Evolutionary conservation across 2,797 vertebrate species (phyloP).

Genomic region (Ctenosaura bakeri): DNA sequence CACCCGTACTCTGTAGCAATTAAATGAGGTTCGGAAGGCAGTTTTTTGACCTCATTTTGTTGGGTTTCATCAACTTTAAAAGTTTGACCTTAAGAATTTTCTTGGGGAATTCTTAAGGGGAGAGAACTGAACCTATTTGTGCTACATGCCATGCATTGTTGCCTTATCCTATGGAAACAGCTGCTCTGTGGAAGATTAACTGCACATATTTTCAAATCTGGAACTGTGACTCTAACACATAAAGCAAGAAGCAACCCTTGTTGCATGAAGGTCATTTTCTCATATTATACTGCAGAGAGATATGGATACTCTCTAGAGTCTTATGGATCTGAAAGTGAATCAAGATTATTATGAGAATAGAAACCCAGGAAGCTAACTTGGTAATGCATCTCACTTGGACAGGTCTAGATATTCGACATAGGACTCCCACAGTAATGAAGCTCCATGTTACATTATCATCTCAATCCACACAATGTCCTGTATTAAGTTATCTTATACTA

Average conservation of each 20-base stretch:
- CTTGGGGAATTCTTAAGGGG: not conserved
- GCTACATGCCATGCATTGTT: not conserved
- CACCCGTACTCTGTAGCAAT: conserved; percentile 12
- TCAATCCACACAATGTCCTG: not conserved
- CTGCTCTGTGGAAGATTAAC: conserved; percentile 30
- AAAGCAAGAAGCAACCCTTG: not conserved
- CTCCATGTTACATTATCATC: not conserved
- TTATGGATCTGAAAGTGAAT: not conserved
- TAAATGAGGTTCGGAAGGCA: conserved; percentile 32
- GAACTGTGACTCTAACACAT: conserved; percentile 16
- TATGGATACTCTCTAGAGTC: not conserved
- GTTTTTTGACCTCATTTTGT: conserved; percentile 46
- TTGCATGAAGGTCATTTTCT: not conserved
- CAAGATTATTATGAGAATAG: not conserved
- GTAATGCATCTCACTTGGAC: no score
- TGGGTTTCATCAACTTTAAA: conserved; percentile 45
- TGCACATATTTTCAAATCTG: conserved; percentile 30
- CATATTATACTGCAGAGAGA: not conserved
- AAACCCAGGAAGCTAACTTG: not conserved
- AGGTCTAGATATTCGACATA: not conserved
- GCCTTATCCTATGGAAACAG: not conserved
- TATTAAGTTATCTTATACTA: not conserved
- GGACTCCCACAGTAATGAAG: not conserved
- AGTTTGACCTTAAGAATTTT: not conserved
- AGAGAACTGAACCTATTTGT: not conserved